Conservation (phyloP, 2,797 vertebrate genomes). For the Sibirionetta formosa region DNA sequence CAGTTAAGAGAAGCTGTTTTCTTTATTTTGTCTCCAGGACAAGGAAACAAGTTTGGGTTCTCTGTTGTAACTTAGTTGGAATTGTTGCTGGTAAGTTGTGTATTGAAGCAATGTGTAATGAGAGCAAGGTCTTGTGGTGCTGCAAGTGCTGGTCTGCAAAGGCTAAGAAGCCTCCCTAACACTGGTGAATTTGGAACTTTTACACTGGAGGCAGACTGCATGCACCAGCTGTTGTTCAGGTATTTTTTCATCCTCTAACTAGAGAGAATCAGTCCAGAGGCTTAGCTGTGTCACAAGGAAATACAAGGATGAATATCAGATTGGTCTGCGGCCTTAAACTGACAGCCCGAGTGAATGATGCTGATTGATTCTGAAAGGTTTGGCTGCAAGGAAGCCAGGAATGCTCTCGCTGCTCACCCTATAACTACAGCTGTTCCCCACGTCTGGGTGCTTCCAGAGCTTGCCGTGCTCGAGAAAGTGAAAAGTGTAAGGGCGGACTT, state of each 20-base stretch:
- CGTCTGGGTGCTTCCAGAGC: slow-evolving; percentile 5
- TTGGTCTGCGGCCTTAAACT: slow-evolving; percentile 31
- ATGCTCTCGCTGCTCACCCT: slow-evolving; percentile 28
- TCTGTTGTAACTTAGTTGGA: neutral
- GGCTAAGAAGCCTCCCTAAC: neutral
- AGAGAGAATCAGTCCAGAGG: neutral
- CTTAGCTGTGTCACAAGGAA: neutral
- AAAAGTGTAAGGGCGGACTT: neutral
- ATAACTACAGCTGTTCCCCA: neutral
- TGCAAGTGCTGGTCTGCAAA: neutral
- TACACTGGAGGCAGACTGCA: neutral
- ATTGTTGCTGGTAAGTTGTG: neutral
- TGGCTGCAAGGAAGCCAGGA: slow-evolving; percentile 29
- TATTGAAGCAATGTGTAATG: accelerated
- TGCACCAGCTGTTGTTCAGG: neutral
- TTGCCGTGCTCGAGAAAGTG: neutral
- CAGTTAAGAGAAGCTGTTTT: neutral
- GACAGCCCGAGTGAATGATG: slow-evolving; percentile 39
- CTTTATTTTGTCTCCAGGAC: neutral
- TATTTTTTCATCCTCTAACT: neutral
- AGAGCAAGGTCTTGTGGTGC: neutral
- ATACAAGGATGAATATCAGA: neutral
- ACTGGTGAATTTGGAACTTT: neutral
- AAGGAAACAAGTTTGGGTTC: too few relatives aligned
- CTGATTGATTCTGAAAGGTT: slow-evolving; percentile 41